phyloP scores from a whole-genome alignment of 2,888 invertebrate genomes.

The Muscina levida region DNA sequence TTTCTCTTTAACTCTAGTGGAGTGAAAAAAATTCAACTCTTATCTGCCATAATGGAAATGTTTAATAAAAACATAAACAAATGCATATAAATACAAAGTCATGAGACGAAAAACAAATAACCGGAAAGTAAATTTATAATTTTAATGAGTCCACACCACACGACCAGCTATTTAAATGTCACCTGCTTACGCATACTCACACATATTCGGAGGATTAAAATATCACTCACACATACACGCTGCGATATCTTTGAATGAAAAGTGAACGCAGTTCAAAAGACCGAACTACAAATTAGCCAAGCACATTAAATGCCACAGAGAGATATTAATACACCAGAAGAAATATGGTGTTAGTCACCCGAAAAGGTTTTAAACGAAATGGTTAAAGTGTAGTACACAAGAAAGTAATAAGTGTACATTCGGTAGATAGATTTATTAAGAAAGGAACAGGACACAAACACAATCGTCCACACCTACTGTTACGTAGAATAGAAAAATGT shows the following conservation, averaged over 20 bases:
- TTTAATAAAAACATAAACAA: constrained; percentile 30
- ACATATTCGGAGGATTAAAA: background rate
- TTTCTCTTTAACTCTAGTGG: constrained; percentile 4
- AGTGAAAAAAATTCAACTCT: background rate
- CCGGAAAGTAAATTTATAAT: constrained; percentile 11
- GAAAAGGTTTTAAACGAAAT: no score
- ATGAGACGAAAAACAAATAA: constrained; percentile 24
- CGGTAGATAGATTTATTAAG: no score
- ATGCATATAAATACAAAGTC: constrained; percentile 24
- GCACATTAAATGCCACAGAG: background rate
- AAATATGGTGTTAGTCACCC: no score
- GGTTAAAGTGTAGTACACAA: no score
- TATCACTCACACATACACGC: background rate
- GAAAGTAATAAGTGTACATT: no score
- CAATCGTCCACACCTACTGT: no score
- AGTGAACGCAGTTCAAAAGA: no score
- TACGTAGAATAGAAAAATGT: no score
- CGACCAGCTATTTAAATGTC: constrained; percentile 28
- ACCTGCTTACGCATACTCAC: constrained; percentile 7
- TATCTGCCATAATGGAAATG: constrained; percentile 37
- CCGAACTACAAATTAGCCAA: no score
- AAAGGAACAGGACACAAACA: no score
- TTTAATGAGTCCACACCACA: background rate
- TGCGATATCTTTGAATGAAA: background rate
- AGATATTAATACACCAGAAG: no score